Evolutionary conservation across 2,113 vertebrate species (phyloP).

Genomic region (Sylvicapra grimmia): DNA sequence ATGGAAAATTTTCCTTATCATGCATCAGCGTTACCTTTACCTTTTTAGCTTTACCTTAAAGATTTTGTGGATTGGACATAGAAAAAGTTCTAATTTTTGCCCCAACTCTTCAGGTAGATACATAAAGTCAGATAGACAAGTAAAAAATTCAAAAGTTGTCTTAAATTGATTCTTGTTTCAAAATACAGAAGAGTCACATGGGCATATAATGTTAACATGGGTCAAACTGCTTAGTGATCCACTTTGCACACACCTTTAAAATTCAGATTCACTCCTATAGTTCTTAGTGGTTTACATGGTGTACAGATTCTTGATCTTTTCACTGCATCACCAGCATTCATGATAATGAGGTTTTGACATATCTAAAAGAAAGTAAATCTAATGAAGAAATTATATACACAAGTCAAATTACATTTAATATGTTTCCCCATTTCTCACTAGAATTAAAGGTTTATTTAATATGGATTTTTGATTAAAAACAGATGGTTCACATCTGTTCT

Average conservation of each 20-base stretch:
- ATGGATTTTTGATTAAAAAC: conserved; percentile 64
- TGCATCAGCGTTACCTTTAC: background rate
- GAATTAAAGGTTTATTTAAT: conserved; percentile 63
- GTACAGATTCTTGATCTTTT: conserved; percentile 27
- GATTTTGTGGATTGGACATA: background rate
- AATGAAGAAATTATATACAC: conserved; percentile 56
- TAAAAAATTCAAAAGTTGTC: background rate
- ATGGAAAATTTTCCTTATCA: background rate
- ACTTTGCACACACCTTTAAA: background rate
- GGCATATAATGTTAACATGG: conserved; percentile 29
- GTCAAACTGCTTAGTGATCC: conserved; percentile 11
- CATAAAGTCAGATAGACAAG: background rate
- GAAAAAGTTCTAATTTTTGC: background rate
- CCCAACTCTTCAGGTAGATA: background rate
- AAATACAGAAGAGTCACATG: background rate
- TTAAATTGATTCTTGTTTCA: conserved; percentile 15
- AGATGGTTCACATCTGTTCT: conserved; percentile 66
- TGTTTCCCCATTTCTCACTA: conserved; percentile 55
- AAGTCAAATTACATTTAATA: conserved; percentile 62
- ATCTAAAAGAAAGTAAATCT: conserved; percentile 42
- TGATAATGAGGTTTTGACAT: conserved; percentile 51
- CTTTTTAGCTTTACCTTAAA: background rate
- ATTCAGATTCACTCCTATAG: background rate
- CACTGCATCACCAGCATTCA: conserved; percentile 35
- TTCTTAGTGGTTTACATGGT: background rate